phyloP scores from a whole-genome alignment of 2,888 invertebrate genomes.

The Ectemnius cavifrons region DNA sequence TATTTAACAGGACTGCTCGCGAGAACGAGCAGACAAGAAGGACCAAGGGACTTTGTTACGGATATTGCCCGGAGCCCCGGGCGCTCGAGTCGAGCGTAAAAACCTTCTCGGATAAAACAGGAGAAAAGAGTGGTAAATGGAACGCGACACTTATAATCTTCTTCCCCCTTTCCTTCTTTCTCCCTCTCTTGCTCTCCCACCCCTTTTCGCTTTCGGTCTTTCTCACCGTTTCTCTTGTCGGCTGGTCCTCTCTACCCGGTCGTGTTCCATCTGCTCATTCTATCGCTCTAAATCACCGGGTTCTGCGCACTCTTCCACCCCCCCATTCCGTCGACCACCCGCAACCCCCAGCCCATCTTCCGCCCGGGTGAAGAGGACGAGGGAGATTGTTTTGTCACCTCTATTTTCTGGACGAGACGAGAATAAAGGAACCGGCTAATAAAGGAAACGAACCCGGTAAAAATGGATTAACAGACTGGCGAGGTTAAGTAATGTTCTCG shows the following conservation, averaged over 20 bases:
- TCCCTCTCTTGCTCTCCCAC: constrained; percentile 14
- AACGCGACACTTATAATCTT: constrained; percentile 69
- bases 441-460: constrained; percentile 49
- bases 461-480: constrained; percentile 45
- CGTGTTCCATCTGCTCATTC: constrained; percentile 25
- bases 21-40: constrained; percentile 44
- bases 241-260: not conserved
- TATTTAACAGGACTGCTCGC: constrained; percentile 56
- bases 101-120: constrained; percentile 50
- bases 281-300: constrained; percentile 45
- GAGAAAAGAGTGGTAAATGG: constrained; percentile 61
- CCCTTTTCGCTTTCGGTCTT: constrained; percentile 18
- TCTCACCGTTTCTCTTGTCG: constrained; percentile 8
- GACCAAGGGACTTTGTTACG: constrained; percentile 60
- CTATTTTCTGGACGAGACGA: not conserved
- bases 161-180: constrained; percentile 32
- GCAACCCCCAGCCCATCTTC: not conserved
- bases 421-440: constrained; percentile 1
- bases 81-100: constrained; percentile 51
- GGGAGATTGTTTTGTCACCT: not conserved
- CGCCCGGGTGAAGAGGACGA: not conserved
- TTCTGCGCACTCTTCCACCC: constrained; percentile 22
- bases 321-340: constrained; percentile 4
- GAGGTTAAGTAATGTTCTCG: constrained; percentile 19
- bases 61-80: constrained; percentile 51